phyloP scores from a whole-genome alignment of 2,113 vertebrate genomes.

The Sylvia atricapilla region DNA sequence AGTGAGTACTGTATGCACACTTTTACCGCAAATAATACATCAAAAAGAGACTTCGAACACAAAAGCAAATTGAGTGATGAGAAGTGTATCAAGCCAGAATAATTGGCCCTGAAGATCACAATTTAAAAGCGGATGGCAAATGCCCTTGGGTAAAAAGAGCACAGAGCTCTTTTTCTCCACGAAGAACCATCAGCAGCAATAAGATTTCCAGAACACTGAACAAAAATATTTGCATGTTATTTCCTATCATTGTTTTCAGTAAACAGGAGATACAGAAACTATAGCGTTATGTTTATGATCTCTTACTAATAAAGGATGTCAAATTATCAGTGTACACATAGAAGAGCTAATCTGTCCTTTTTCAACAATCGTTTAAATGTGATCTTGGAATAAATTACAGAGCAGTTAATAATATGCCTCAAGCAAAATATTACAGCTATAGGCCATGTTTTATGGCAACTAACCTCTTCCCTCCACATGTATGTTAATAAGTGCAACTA shows the following conservation, averaged over 20 bases:
- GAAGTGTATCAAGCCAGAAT: constrained; percentile 21
- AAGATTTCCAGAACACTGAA: not conserved
- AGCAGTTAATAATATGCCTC: not conserved
- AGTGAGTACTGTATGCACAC: not conserved
- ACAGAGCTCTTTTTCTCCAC: not conserved
- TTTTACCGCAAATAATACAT: not conserved
- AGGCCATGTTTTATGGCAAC: not conserved
- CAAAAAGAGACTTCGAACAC: not conserved
- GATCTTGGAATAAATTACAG: not conserved
- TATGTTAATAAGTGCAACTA: not conserved
- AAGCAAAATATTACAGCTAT: not conserved
- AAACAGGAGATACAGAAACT: not conserved
- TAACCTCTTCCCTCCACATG: not conserved
- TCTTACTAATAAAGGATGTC: not conserved
- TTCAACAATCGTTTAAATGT: not conserved
- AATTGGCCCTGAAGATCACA: constrained; percentile 5
- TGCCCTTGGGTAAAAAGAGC: not conserved
- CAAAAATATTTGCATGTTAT: not conserved
- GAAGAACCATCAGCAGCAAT: not conserved
- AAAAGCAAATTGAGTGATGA: constrained; percentile 6
- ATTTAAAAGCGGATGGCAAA: not conserved
- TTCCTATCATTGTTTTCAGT: not conserved
- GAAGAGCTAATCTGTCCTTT: not conserved
- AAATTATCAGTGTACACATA: not conserved
- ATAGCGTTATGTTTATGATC: not conserved